Conservation (phyloP, 92 coral and sea anemone species). For the Actinostola sp. region DNA sequence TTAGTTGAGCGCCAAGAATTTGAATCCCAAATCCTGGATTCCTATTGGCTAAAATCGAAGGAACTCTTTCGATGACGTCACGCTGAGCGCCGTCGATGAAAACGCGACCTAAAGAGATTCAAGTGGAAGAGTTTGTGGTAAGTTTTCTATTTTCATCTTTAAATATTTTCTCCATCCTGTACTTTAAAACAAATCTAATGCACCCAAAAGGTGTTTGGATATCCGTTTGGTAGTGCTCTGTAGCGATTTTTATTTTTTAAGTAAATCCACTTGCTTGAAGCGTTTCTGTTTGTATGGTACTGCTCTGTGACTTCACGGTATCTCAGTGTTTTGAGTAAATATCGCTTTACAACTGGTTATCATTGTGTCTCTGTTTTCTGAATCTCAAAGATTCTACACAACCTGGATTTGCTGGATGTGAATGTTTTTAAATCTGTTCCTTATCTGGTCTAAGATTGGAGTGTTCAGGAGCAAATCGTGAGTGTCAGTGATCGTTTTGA, state of each 20-base stretch:
- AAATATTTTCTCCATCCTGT: slow-evolving; percentile 76
- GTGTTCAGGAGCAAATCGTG: slow-evolving; percentile 27
- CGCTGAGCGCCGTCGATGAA: slow-evolving; percentile 77
- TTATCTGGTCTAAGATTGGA: slow-evolving; percentile 3
- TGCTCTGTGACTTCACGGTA: slow-evolving; percentile 31
- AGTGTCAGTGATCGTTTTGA: slow-evolving; percentile 27
- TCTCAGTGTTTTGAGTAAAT: slow-evolving; percentile 37
- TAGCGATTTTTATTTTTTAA: slow-evolving; percentile 14
- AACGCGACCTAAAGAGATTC: slow-evolving; percentile 75
- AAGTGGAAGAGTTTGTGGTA: slow-evolving; percentile 62
- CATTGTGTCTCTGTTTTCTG: slow-evolving; percentile 3
- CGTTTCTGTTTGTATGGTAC: slow-evolving; percentile 27
- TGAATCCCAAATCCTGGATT: slow-evolving; percentile 72
- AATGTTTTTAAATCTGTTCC: not conserved
- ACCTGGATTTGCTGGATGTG: not conserved
- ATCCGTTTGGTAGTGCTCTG: slow-evolving; percentile 3
- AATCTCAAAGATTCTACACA: not conserved
- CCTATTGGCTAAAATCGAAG: slow-evolving; percentile 65
- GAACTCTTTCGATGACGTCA: slow-evolving; percentile 83
- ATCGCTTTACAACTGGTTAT: slow-evolving; percentile 22
- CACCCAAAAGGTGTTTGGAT: slow-evolving; percentile 1
- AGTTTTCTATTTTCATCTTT: slow-evolving; percentile 75
- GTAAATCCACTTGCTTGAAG: slow-evolving; percentile 12
- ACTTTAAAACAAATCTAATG: slow-evolving; percentile 3
- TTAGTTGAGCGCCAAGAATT: slow-evolving; percentile 87